Base-by-base conservation (phyloP, 2,797 vertebrate genomes). In the Chrysocyon brachyurus region DNA sequence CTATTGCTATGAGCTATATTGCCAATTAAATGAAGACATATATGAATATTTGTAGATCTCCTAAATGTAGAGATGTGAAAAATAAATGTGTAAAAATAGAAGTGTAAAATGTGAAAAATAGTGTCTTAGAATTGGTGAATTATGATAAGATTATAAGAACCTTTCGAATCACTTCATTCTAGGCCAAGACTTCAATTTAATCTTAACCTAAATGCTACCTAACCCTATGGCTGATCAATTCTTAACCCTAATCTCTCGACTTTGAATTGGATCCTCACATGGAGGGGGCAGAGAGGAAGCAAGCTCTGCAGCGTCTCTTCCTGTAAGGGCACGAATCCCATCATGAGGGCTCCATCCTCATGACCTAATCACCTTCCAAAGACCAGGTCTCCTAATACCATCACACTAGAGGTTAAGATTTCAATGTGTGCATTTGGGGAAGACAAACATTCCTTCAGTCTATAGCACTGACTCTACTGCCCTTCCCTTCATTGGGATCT, bases 81-180 rank as follows among this genome's bases (percentile, higher is more conserved):
- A 83, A 33, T 68, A 59, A 54, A 82, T 24, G 28, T 82, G 89
- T 73, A 36, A 82, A 87, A 81, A 26, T 79, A 59, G 52, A 52
- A 33, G 10, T 14, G 31, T 26, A 68, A 93, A 70, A 87, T 49
- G 40, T 59, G 66, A 72, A 93, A 87, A 90, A 40, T 22, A 54
- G 22, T 26, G 15, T 12, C 56, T 96, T 94, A 85, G 64, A 97
- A 78, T 77, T 68, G 40, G 31, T 73, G 54, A 78, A 57, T 83
- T 61, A 84, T 31, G 21, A 61, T 36, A 10, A 49, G 54, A 21
- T 92, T 95, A 52, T 24, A 6, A 87, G 81, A 96, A 61, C 75
- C 59, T 94, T 92, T 52, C 66, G 81, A 90, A 64, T 95, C 40
- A 24, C 36, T 87, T 21, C 19, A 77, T 54, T 72, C 21, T 68